Evolutionary conservation across 2,888 invertebrate species (phyloP), one percentile per base, ranked within the genome.

Genomic region (Drosophila flavopinicola): DNA sequence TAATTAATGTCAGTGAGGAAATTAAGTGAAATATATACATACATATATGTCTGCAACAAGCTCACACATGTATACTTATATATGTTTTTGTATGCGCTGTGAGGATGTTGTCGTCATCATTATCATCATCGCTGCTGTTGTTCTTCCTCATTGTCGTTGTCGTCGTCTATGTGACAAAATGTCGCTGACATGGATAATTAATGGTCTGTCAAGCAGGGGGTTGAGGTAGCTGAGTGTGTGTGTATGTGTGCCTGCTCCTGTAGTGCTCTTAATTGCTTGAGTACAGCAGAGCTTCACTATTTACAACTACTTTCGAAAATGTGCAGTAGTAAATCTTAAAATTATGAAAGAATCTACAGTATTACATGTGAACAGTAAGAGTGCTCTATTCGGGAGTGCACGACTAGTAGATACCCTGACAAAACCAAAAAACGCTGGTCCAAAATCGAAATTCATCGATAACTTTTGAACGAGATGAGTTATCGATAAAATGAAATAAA

Each of bases 161-260:
- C 53, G 53, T 51, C 39, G 38, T 53, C 63, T 66, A 37, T 71
- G 76, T 83, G 86, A 85, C 82, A 82, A 85, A 86, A 83, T 83
- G 84, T 69, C 86, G 84, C 80, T 84, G 84, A 84, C 84, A 86
- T 86, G 80, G 84, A 86, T 83, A 83, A 83, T 86, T 86, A 83
- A 83, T 86, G 77, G 78, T 63, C 61, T 78, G 63, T 60, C 66
- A 56, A 54, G 32, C 24, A 64, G 41, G 57, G 42, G 45, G 48
- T 47, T 56, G 42, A 42, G 51, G 51, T 38, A n/a, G 15, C 11
- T 35, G 10, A 30, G 39, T 48, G 17, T 47, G 20, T 56, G 39
- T 32, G 42, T 37, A 27, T 47, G 39, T 20, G 48, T 45, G 38
- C 20, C 52, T 38, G 60, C 68, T 58, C 42, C 51, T 52, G 35